Evolutionary conservation across 2,797 vertebrate genomes (phyloP).

Genomic region (Tiaroga cobitis): DNA sequence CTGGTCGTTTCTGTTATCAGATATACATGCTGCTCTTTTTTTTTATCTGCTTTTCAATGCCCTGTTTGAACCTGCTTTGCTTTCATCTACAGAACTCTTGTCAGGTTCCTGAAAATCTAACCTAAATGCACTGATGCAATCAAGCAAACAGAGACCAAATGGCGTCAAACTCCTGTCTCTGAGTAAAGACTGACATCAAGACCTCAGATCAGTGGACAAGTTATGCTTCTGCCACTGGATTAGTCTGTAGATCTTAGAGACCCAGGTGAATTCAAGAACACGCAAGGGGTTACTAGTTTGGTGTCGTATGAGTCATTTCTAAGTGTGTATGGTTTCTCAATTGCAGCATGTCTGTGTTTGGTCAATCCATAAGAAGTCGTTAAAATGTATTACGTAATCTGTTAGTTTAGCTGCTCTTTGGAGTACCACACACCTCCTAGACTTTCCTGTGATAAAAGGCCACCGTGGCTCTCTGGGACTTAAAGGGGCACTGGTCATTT

Average conservation of each 20-base stretch:
- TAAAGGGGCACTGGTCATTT: slow-evolving; percentile 23
- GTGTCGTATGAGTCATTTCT: slow-evolving; percentile 2
- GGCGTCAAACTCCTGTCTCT: slow-evolving; percentile 13
- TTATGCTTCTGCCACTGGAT: neutral
- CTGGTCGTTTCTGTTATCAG: slow-evolving; percentile 55
- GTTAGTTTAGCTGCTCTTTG: slow-evolving; percentile 50
- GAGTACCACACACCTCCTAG: slow-evolving; percentile 50
- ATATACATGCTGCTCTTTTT: slow-evolving; percentile 51
- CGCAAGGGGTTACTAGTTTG: neutral
- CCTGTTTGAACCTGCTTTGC: slow-evolving; percentile 66
- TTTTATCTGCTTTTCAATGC: slow-evolving; percentile 48
- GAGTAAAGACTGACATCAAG: neutral
- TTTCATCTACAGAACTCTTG: neutral
- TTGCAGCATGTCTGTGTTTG: slow-evolving; percentile 32
- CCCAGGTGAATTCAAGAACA: slow-evolving; percentile 1
- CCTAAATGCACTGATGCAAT: slow-evolving; percentile 29
- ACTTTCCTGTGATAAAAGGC: slow-evolving; percentile 51
- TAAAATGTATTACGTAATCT: slow-evolving; percentile 29
- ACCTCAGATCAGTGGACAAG: slow-evolving; percentile 15
- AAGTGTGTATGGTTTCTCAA: slow-evolving; percentile 20
- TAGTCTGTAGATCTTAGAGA: neutral
- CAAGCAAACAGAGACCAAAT: slow-evolving; percentile 22
- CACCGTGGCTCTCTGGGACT: slow-evolving; percentile 35
- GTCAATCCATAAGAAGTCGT: slow-evolving; percentile 21
- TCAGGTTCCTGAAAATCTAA: slow-evolving; percentile 38